Conservation (phyloP, 2,888 invertebrate species). For the Machimus atricapillus region DNA sequence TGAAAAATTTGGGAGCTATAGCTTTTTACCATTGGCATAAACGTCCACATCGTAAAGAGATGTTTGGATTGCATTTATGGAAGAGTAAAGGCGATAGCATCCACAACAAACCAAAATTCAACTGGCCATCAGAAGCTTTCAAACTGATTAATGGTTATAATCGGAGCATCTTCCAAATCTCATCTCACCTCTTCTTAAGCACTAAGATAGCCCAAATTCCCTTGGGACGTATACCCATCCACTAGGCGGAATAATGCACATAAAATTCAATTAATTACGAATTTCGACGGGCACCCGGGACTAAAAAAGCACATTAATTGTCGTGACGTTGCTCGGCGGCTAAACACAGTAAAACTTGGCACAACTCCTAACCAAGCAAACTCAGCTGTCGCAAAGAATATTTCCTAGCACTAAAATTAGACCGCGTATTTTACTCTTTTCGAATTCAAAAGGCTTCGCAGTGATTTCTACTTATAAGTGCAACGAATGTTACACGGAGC, state of each 20-base stretch:
- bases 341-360: slow-evolving; percentile 4
- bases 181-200: not conserved
- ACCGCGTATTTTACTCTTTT: not conserved
- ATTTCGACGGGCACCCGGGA: not conserved
- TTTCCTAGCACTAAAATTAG: not conserved
- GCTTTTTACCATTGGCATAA: no score
- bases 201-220: not conserved
- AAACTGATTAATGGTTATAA: not conserved
- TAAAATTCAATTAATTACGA: not conserved
- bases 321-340: not conserved
- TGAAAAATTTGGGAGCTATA: no score
- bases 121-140: not conserved
- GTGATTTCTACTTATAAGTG: not conserved
- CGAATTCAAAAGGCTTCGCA: slow-evolving; percentile 1
- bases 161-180: not conserved
- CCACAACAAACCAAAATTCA: not conserved
- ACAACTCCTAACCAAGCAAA: not conserved
- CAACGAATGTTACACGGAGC: not conserved
- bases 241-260: not conserved
- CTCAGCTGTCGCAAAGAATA: slow-evolving; percentile 14
- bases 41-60: no score
- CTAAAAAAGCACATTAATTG: not conserved
- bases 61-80: no score
- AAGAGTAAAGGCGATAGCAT: not conserved
- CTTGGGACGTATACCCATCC: not conserved